phyloP scores from a whole-genome alignment of 2,113 vertebrate species.

The Copsychus sechellarum region DNA sequence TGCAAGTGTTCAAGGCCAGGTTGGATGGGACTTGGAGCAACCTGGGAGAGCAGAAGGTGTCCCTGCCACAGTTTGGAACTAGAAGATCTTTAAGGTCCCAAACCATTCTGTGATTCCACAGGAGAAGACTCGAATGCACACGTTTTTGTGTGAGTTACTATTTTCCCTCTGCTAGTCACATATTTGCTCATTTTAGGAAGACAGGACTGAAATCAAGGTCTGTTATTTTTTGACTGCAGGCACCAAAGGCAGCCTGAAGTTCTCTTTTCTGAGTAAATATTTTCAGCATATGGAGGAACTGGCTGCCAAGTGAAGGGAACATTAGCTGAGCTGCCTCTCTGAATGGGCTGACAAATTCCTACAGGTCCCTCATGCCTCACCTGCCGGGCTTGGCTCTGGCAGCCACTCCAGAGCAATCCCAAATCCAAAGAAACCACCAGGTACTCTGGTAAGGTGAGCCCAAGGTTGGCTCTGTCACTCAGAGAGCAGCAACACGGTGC shows the following conservation, averaged over 20 bases:
- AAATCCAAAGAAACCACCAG: background rate
- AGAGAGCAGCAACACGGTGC: background rate
- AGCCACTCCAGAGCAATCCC: background rate
- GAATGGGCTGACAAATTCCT: background rate
- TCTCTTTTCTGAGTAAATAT: slow-evolving; percentile 30
- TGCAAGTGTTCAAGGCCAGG: background rate
- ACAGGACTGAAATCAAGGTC: background rate
- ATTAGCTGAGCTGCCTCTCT: slow-evolving; percentile 7
- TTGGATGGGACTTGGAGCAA: background rate
- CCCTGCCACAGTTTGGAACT: background rate
- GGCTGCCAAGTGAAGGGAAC: slow-evolving; percentile 2
- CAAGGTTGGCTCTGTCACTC: slow-evolving; percentile 27
- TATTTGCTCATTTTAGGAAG: slow-evolving; percentile 1
- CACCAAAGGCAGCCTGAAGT: slow-evolving; percentile 10
- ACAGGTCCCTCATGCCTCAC: background rate
- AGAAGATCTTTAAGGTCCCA: background rate
- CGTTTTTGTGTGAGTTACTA: background rate
- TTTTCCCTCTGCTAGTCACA: background rate
- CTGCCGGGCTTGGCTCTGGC: background rate
- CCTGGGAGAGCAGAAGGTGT: background rate
- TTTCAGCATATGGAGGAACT: slow-evolving; percentile 15
- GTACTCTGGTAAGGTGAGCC: slow-evolving; percentile 3
- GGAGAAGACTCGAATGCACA: background rate
- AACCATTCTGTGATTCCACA: background rate
- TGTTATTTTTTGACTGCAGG: background rate